Base-by-base conservation (phyloP, 2,797 vertebrate species). In the Lepidocolaptes lacrymiger region DNA sequence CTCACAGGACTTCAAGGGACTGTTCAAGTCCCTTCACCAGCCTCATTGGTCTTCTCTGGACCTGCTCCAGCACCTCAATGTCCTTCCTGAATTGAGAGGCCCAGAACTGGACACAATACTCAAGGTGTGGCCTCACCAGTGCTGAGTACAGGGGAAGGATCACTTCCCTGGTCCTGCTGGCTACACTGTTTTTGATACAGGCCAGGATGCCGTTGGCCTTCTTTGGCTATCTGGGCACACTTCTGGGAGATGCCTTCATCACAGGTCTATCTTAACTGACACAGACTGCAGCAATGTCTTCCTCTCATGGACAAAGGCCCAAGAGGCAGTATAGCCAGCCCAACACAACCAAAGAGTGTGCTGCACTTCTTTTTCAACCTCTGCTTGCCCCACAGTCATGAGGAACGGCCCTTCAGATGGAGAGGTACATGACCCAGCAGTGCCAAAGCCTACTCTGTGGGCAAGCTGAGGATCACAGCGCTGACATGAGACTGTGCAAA, bases 381-480 rank as follows among this genome's bases (percentile, higher is more conserved):
- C 74, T 86, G 5, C 13, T 71, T 81, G 15, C 9, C 13, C 17
- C 4, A 26, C 20, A 14, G 22, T 59, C 34, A 13, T 8, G 22
- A 85, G 30, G 58, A 89, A 63, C 27, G 59, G 5, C 21, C 10
- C n/a, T 34, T 12, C 2, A 8, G 22, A 21, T 2, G 8, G 17
- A 58, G 14, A 62, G 34, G 23, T 37, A 3, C 2, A 1, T 30
- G 7, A 21, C 37, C 62, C 68, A 41, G 34, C 48, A 37, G 26
- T 61, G 34, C 49, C 54, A 54, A 56, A 68, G 23, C 28, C 37
- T 48, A 0, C 10, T 59, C 26, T 68, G 37, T 37, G 48, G 52
- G 23, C n/a, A 74, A 6, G 32, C 4, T 0, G 0, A 7, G 30
- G 10, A 6, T 78, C 16, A 15, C 32, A 71, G 52, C 4, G 0